Conservation (phyloP, 35 echinoderm and acorn worm species). For the Amphiura filiformis region DNA sequence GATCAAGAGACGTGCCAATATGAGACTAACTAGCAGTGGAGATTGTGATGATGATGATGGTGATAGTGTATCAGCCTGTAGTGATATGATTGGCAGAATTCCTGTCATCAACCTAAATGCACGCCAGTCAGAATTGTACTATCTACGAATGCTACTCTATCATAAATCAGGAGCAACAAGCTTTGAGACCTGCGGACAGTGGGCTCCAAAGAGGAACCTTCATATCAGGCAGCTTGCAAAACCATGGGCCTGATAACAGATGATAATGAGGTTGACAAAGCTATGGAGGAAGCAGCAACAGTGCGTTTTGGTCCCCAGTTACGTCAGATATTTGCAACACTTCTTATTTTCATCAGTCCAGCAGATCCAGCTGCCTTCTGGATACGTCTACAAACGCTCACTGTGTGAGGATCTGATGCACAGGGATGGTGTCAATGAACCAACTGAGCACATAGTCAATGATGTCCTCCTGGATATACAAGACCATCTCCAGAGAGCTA, state of each 20-base stretch:
- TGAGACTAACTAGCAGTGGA: too few relatives aligned
- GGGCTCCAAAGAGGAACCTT: not conserved
- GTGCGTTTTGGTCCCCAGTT: not conserved
- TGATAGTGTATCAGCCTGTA: not conserved
- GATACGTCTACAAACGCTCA: too few relatives aligned
- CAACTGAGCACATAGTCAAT: too few relatives aligned
- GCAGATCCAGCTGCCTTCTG: too few relatives aligned
- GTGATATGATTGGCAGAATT: slow-evolving; percentile 3
- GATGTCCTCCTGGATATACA: not conserved
- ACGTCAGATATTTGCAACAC: not conserved
- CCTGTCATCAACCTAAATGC: slow-evolving; percentile 29
- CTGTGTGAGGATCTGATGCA: too few relatives aligned
- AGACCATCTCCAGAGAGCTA: not conserved
- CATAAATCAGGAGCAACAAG: slow-evolving; percentile 18
- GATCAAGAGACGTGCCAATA: not conserved
- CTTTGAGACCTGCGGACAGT: slow-evolving; percentile 2
- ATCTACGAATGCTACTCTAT: slow-evolving; percentile 18
- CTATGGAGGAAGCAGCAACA: slow-evolving; percentile 4
- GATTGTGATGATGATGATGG: too few relatives aligned
- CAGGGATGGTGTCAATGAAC: too few relatives aligned
- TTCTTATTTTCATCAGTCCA: too few relatives aligned
- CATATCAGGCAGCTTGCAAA: not conserved
- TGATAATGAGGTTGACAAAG: slow-evolving; percentile 20
- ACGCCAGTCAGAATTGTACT: slow-evolving; percentile 17
- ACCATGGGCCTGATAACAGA: not conserved